Conservation (phyloP, 2,113 vertebrate species). For the Hippocampus guttulatus region DNA sequence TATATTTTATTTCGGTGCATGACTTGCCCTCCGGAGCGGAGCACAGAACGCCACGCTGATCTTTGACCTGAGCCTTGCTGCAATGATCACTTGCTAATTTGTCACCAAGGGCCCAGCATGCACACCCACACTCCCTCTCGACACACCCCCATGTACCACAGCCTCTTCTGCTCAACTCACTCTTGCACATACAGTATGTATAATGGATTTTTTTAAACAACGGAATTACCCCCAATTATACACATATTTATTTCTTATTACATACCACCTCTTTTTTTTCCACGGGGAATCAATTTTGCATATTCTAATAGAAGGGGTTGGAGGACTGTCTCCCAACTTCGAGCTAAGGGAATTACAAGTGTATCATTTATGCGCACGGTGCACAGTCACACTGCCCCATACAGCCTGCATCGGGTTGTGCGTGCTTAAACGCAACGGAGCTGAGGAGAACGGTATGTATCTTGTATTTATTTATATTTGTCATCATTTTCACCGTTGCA, state of each 20-base stretch:
- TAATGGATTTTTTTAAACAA: neutral
- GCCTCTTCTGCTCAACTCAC: neutral
- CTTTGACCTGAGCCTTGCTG: conserved; percentile 56
- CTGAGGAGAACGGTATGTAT: conserved; percentile 77
- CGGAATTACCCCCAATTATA: neutral
- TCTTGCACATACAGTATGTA: no score
- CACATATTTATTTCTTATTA: neutral
- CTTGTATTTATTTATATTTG: conserved; percentile 28
- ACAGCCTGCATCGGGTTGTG: conserved; percentile 73
- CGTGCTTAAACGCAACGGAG: conserved; percentile 66
- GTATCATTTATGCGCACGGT: conserved; percentile 83
- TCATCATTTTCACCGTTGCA: conserved; percentile 32
- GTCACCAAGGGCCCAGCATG: conserved; percentile 52
- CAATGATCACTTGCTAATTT: conserved; percentile 59
- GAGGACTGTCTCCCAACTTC: conserved; percentile 65
- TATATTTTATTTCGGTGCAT: conserved; percentile 4
- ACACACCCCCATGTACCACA: neutral
- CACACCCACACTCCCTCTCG: neutral
- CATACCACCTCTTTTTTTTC: neutral
- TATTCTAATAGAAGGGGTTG: neutral
- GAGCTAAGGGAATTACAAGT: conserved; percentile 86
- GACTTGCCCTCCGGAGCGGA: conserved; percentile 19
- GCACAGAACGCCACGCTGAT: conserved; percentile 48
- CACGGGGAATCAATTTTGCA: neutral
- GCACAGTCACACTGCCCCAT: conserved; percentile 66